Conservation (phyloP, 1,140 invertebrate species). For the Diachasmimorpha longicaudata region DNA sequence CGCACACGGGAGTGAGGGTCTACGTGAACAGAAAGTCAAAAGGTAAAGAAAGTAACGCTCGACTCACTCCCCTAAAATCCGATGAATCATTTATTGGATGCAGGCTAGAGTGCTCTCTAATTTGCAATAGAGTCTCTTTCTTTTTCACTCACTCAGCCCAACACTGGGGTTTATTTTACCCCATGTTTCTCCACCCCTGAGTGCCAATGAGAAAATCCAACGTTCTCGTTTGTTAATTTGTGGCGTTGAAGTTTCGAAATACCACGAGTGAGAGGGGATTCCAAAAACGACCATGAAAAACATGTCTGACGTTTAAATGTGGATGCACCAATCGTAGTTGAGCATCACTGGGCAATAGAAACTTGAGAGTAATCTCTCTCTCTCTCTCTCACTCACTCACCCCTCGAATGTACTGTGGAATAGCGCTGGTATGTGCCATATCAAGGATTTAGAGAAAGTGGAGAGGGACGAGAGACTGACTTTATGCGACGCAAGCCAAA, state of each 20-base stretch:
- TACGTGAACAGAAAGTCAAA: conserved; percentile 29
- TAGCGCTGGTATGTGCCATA: conserved; percentile 1
- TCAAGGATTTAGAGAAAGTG: neutral
- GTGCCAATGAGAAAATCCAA: neutral
- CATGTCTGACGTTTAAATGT: neutral
- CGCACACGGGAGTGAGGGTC: conserved; percentile 9
- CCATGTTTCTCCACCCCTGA: neutral
- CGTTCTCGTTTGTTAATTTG: neutral
- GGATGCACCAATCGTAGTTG: neutral
- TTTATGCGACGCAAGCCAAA: neutral
- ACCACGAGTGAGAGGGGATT: neutral
- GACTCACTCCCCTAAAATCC: neutral
- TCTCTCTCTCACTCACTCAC: neutral
- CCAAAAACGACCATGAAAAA: neutral
- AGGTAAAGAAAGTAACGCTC: conserved; percentile 14
- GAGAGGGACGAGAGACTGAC: neutral
- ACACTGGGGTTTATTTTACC: neutral
- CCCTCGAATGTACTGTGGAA: neutral
- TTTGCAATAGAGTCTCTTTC: neutral
- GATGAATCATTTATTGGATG: conserved; percentile 12
- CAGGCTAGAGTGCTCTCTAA: conserved; percentile 9
- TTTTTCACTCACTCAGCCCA: neutral
- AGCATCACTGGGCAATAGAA: neutral
- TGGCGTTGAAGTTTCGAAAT: neutral
- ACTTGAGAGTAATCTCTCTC: neutral